Evolutionary conservation across 2,797 vertebrate genomes (phyloP), one percentile per base, ranked within the genome.

Genomic region (Mormyrus proboscirostris): DNA sequence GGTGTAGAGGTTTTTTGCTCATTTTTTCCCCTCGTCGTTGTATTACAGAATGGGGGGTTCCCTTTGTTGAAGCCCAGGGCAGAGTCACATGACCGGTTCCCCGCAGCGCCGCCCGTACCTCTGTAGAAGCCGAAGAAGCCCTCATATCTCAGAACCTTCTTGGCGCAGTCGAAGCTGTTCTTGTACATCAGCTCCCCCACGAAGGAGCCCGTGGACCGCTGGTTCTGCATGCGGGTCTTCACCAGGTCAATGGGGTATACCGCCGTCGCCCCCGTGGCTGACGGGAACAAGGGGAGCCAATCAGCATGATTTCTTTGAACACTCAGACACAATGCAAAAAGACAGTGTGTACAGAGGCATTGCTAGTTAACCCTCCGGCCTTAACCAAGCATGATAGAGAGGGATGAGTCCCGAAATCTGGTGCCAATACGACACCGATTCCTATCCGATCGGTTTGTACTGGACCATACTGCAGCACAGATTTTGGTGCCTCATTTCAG

Each of bases 191-290:
- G 90, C 94, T 99, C 99, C 89, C 97, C 99, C 0, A 99, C 96
- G 0, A 99, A 98, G 16, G 98, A 98, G 19, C 98, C 97, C 0
- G 96, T 97, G 91, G 97, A 96, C 69, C 99, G 97, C 92, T 99
- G 99, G 94, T 99, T 99, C 94, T 99, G 99, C 99, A 99, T 99
- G 0, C 98, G 97, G 3, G 99, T 99, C 95, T 99, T 99, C 92
- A 99, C 99, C 95, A 99, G 93, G 93, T 99, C 99, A 41, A 99
- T 99, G 83, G 99, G 99, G 89, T 99, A 99, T 0, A 99, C 99
- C 0, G 99, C 99, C 0, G 99, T 99, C 3, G 99, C 99, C 73
- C 99, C 99, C 89, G 98, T 98, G 91, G 99, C 98, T 99, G 57
- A 0, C 12, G 19, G 16, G 65, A 83, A 86, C 10, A 79, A 4